phyloP scores from a whole-genome alignment of 1,140 invertebrate genomes.

The Rhagoletis pomonella region DNA sequence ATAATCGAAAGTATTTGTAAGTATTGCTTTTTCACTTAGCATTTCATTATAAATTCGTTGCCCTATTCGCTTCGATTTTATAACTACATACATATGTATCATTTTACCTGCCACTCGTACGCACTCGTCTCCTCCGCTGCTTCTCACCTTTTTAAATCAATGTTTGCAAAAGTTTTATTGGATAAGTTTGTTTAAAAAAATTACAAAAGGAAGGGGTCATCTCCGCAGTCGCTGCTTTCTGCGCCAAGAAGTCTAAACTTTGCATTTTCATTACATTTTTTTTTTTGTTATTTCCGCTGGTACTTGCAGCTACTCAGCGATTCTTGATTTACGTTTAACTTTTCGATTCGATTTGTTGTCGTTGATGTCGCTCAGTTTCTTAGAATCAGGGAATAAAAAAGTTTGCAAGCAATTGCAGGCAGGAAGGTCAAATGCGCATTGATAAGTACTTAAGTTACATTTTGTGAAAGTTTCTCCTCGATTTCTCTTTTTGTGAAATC shows the following conservation, averaged over 20 bases:
- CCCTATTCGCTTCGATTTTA: no score
- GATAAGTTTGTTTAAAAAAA: slow-evolving; percentile 70
- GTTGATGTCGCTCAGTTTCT: background rate
- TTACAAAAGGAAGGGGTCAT: background rate
- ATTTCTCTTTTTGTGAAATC: background rate
- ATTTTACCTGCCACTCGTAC: background rate
- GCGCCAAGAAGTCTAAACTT: background rate
- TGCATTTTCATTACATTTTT: slow-evolving; percentile 19
- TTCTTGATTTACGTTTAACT: slow-evolving; percentile 43
- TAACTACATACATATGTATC: background rate
- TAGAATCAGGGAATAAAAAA: background rate
- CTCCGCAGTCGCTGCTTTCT: background rate
- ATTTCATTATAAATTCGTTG: no score
- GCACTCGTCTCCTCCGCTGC: background rate
- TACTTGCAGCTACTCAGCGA: slow-evolving; percentile 32
- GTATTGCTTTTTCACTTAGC: no score
- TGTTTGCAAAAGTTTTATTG: slow-evolving; percentile 74
- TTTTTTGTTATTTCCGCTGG: background rate
- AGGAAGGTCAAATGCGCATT: slow-evolving; percentile 43
- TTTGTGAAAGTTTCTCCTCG: slow-evolving; percentile 31
- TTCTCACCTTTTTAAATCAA: slow-evolving; percentile 70
- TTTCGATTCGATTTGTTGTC: slow-evolving; percentile 49
- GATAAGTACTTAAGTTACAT: slow-evolving; percentile 51
- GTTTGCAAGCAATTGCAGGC: slow-evolving; percentile 1
- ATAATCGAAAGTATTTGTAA: no score